phyloP scores from a whole-genome alignment of 1,140 invertebrate genomes.

The Zophobas morio region DNA sequence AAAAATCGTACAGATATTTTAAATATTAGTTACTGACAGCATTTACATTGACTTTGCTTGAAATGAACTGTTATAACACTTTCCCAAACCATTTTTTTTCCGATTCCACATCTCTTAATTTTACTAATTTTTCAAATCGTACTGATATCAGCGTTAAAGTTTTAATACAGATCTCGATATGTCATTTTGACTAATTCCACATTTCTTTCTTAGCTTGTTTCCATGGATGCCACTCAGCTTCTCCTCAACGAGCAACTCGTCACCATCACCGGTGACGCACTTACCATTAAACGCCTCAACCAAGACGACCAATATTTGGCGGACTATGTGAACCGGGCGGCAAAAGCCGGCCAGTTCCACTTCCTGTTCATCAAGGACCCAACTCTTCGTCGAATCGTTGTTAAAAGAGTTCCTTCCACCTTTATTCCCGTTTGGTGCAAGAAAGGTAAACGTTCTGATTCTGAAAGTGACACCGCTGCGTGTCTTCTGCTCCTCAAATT shows the following conservation, averaged over 20 bases:
- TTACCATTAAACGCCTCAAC: slow-evolving; percentile 1
- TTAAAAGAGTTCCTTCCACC: neutral
- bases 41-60: too few relatives aligned
- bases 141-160: too few relatives aligned
- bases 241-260: slow-evolving; percentile 31
- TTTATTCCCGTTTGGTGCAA: slow-evolving; percentile 13
- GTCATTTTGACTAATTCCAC: neutral
- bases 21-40: too few relatives aligned
- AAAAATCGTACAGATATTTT: too few relatives aligned
- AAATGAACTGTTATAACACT: too few relatives aligned
- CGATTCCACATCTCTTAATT: too few relatives aligned
- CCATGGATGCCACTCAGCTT: slow-evolving; percentile 9
- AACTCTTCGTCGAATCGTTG: neutral
- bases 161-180: too few relatives aligned
- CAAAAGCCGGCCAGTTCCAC: slow-evolving; percentile 25
- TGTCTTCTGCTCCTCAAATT: neutral
- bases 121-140: too few relatives aligned
- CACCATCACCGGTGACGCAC: slow-evolving; percentile 10
- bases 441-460: slow-evolving; percentile 5
- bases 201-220: neutral
- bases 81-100: too few relatives aligned
- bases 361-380: slow-evolving; percentile 24
- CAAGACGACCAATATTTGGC: slow-evolving; percentile 16
- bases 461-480: slow-evolving; percentile 5
- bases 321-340: slow-evolving; percentile 22